phyloP scores from a whole-genome alignment of 2,113 vertebrate species.

The Probosciger aterrimus region DNA sequence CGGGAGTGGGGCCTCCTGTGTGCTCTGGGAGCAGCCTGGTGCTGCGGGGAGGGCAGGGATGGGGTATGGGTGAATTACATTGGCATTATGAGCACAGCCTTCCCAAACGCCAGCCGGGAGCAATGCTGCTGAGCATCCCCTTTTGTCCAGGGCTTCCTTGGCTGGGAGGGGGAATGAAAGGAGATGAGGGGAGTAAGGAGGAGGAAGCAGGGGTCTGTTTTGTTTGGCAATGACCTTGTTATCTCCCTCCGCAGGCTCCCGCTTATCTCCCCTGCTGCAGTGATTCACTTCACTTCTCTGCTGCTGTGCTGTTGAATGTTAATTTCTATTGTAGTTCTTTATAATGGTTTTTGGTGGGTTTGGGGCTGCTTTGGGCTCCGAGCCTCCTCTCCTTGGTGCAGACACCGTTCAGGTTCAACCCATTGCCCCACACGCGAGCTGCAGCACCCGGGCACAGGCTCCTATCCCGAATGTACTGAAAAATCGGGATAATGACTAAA shows the following conservation, averaged over 20 bases:
- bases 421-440: rapidly evolving
- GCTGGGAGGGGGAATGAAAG: background rate
- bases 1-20: rapidly evolving
- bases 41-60: background rate
- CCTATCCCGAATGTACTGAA: background rate
- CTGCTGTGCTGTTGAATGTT: conserved; percentile 32
- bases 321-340: conserved; percentile 48
- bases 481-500: background rate
- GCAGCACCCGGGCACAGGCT: rapidly evolving
- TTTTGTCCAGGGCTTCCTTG: background rate
- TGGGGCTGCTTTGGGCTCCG: background rate
- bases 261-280: conserved; percentile 66
- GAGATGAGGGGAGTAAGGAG: background rate
- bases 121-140: background rate
- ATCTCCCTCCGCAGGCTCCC: conserved; percentile 32
- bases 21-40: background rate
- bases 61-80: background rate
- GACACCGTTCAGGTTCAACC: background rate
- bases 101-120: background rate
- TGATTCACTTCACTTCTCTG: conserved; percentile 47
- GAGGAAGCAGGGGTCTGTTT: background rate
- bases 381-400: background rate
- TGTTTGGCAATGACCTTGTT: conserved; percentile 23
- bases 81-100: rapidly evolving
- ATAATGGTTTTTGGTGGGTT: background rate